Conservation (phyloP, 2,113 vertebrate genomes). For the Rhinopomastus cyanomelas region DNA sequence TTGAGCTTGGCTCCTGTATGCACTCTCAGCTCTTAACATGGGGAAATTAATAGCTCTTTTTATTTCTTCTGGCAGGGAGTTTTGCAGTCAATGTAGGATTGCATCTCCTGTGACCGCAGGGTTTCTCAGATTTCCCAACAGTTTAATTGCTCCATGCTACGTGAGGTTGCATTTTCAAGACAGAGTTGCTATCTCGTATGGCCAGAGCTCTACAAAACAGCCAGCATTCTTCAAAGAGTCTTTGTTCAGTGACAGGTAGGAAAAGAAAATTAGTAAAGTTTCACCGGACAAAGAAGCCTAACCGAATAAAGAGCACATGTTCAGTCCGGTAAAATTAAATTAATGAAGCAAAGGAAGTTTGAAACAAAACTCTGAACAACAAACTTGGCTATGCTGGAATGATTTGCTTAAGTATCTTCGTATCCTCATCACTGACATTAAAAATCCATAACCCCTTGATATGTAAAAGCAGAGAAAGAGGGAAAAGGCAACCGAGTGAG, state of each 20-base stretch:
- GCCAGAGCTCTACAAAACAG: not conserved
- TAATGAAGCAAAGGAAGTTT: not conserved
- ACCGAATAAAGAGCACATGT: not conserved
- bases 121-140: constrained; percentile 42
- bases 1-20: not conserved
- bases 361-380: not conserved
- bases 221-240: not conserved
- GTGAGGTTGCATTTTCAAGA: constrained; percentile 1
- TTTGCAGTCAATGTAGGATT: constrained; percentile 23
- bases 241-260: not conserved
- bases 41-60: constrained; percentile 50
- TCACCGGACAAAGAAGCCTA: not conserved
- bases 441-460: not conserved
- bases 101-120: constrained; percentile 30
- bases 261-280: not conserved
- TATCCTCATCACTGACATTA: not conserved
- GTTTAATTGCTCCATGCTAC: not conserved
- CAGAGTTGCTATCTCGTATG: not conserved
- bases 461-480: not conserved
- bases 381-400: not conserved
- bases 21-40: not conserved
- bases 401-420: not conserved
- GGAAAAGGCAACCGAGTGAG: not conserved
- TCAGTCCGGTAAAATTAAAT: not conserved
- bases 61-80: constrained; percentile 52